Conservation (phyloP, 35 echinoderm and acorn worm genomes). For the Amphiura filiformis region DNA sequence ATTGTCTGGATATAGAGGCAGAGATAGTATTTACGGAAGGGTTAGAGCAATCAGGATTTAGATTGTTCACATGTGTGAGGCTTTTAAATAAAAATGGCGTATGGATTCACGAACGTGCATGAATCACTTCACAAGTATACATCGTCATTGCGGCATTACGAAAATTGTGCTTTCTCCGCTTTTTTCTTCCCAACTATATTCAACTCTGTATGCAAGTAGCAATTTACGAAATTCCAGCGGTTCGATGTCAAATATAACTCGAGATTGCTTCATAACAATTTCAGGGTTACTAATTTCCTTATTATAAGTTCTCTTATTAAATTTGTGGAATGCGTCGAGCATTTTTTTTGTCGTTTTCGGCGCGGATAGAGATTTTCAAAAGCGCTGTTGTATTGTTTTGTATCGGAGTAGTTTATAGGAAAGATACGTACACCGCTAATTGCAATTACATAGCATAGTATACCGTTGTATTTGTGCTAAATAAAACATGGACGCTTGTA, state of each 20-base stretch:
- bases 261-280: constrained; percentile 2
- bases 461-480: neutral
- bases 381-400: neutral
- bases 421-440: neutral
- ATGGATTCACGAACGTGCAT: no score
- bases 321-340: neutral
- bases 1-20: no score
- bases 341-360: neutral
- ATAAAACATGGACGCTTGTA: neutral
- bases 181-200: no score
- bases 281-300: neutral
- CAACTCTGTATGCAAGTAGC: neutral
- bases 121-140: no score
- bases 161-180: no score
- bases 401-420: neutral
- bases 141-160: no score
- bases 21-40: no score
- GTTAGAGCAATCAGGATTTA: no score
- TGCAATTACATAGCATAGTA: neutral
- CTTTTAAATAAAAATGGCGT: no score
- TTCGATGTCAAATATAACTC: constrained; percentile 10
- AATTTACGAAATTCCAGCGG: neutral
- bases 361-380: neutral
- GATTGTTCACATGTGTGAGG: no score
- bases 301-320: neutral